These are phyloP conservation scores for Sus scrofa DNA, from an alignment of 2,113 vertebrate species.

Conservation along the genomic window DNA sequence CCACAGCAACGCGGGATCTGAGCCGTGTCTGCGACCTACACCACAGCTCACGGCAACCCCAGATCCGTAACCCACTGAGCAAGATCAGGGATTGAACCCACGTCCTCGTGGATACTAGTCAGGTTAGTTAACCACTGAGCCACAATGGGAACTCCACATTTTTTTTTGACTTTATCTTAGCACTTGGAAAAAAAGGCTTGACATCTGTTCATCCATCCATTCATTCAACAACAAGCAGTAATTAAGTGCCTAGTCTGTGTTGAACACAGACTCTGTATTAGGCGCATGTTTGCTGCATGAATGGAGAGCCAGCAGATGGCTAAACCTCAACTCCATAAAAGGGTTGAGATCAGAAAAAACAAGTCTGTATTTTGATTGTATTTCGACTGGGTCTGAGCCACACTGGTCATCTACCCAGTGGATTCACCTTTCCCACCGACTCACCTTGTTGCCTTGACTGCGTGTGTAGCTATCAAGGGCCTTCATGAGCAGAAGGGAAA, in stretches of 20 bases:
- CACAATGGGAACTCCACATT: too few species aligned
- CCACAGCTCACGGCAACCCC: too few species aligned
- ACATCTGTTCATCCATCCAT: neutral
- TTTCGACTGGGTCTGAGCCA: neutral
- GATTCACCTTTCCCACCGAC: neutral
- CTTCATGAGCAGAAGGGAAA: conserved; percentile 1
- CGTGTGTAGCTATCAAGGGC: neutral
- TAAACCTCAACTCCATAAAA: neutral
- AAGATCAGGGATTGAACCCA: too few species aligned
- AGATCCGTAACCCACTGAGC: too few species aligned
- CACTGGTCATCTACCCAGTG: neutral
- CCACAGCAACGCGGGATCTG: too few species aligned
- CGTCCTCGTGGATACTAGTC: too few species aligned
- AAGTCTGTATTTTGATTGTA: neutral
- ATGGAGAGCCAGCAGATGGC: neutral
- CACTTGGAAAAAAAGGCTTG: neutral
- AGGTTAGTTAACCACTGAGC: too few species aligned
- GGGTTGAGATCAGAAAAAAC: neutral
- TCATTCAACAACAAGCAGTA: neutral
- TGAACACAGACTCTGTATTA: neutral
- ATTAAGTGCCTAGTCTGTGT: neutral
- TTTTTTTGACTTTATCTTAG: neutral
- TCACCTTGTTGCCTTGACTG: neutral
- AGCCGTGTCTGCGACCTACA: too few species aligned
- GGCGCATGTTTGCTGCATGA: neutral